These are phyloP conservation scores for Papilio polyxenes DNA, from an alignment of 1,140 invertebrate genomes.

Conservation along the genomic window DNA sequence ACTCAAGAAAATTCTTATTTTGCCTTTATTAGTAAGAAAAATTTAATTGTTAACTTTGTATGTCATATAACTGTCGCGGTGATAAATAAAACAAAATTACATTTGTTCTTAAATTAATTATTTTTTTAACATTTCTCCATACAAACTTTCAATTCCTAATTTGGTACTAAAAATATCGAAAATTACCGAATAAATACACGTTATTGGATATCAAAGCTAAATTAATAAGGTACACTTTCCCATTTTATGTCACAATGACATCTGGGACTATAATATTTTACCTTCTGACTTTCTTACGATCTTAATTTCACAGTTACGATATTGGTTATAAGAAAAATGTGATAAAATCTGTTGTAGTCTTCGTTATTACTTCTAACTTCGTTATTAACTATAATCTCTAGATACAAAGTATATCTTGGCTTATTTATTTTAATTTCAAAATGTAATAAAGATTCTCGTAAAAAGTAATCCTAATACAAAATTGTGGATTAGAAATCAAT, in stretches of 20 bases:
- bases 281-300: neutral
- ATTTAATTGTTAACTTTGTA: too few relatives aligned
- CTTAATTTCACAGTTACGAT: slow-evolving; percentile 8
- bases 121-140: too few relatives aligned
- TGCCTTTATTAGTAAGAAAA: too few relatives aligned
- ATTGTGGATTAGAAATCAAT: neutral
- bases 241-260: slow-evolving; percentile 3
- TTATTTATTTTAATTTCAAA: too few relatives aligned
- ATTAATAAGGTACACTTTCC: neutral
- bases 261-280: slow-evolving; percentile 12
- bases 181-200: neutral
- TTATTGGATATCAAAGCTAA: neutral
- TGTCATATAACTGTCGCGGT: too few relatives aligned
- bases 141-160: too few relatives aligned
- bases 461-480: neutral
- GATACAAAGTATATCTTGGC: too few relatives aligned
- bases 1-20: too few relatives aligned
- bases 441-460: neutral
- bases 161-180: neutral
- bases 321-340: neutral
- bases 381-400: neutral
- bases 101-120: too few relatives aligned
- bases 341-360: neutral
- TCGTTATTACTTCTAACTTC: neutral
- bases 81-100: too few relatives aligned